These are phyloP conservation scores for Sebastes wilsoni DNA, from an alignment of 2,797 vertebrate genomes.

Conservation along the genomic window DNA sequence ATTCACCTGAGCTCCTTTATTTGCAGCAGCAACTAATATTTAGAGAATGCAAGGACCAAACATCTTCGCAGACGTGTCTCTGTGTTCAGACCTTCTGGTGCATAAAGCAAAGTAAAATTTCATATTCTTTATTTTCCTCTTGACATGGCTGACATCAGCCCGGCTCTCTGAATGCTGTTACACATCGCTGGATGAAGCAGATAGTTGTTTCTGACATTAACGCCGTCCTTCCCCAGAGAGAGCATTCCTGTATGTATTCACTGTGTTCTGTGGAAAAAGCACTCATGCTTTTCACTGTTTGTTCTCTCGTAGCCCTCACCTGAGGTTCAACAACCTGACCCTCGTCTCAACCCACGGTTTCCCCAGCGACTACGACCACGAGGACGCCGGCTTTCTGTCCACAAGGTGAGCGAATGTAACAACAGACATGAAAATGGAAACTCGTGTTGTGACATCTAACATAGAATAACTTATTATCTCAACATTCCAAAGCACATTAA, in stretches of 20 bases:
- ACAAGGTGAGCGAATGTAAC: constrained; percentile 82
- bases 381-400: constrained; percentile 85
- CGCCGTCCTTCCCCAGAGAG: background rate
- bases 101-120: background rate
- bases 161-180: too few species aligned
- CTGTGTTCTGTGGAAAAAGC: background rate
- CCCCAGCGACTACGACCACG: constrained; percentile 69
- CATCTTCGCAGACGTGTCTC: background rate
- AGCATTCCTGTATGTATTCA: background rate
- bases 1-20: background rate
- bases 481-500: background rate
- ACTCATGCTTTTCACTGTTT: constrained; percentile 3
- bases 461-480: background rate
- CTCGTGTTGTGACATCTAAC: background rate
- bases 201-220: background rate
- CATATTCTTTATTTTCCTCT: background rate
- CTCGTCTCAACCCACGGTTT: constrained; percentile 90
- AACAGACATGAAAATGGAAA: background rate
- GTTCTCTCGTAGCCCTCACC: constrained; percentile 83
- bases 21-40: background rate
- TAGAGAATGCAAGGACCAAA: background rate
- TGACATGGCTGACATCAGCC: background rate
- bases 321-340: constrained; percentile 92
- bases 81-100: background rate
- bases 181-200: background rate